Conservation (phyloP, 2,797 vertebrate species). For the Oreortyx pictus region DNA sequence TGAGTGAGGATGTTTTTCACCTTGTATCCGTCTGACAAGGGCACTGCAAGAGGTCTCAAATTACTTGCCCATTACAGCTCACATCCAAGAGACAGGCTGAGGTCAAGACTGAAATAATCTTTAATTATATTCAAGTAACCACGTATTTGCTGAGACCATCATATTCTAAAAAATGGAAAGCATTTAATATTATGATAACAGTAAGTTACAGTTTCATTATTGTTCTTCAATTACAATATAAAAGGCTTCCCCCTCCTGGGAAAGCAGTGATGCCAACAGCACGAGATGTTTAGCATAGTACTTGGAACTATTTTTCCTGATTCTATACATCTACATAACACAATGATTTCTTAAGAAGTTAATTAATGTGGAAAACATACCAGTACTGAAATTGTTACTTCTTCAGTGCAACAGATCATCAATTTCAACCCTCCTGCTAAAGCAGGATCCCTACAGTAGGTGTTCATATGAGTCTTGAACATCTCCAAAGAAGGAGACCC, state of each 20-base stretch:
- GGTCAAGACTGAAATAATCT: background rate
- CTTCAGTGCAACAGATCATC: background rate
- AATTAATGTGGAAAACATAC: background rate
- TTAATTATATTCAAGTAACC: background rate
- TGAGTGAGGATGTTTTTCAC: background rate
- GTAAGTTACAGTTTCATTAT: background rate
- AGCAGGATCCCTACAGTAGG: too few relatives aligned
- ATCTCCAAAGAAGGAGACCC: too few relatives aligned
- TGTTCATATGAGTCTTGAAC: too few relatives aligned
- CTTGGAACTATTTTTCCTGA: background rate
- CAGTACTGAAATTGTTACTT: background rate
- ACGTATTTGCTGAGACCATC: background rate
- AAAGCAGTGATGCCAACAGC: background rate
- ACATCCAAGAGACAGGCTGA: conserved; percentile 11
- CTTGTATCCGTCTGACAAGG: conserved; percentile 1
- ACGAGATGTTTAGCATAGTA: background rate
- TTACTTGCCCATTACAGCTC: background rate
- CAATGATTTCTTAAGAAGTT: background rate
- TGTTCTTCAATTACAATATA: background rate
- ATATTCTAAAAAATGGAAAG: background rate
- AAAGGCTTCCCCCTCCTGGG: background rate
- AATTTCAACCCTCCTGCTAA: too few relatives aligned
- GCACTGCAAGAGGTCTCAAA: background rate
- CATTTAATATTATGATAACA: background rate
- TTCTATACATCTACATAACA: background rate